A percentile compares a stretch with the other conserved stretches of the same genome.
Evolutionary conservation across 2,888 invertebrate species (phyloP).

Genomic region (Lepidocyrtinus sp.): DNA sequence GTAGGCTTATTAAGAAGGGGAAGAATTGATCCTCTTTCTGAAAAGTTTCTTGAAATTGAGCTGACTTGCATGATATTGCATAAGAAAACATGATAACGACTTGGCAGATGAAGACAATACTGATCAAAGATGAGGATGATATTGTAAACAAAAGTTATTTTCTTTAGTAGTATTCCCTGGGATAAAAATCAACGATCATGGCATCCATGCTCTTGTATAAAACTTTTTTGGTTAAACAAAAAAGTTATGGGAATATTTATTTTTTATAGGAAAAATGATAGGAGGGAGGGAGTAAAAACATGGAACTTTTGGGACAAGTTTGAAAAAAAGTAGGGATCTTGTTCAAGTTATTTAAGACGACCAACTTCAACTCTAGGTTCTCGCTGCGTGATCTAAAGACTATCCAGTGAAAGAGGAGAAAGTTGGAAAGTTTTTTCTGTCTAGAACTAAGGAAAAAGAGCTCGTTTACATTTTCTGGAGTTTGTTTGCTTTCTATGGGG

Average conservation of each 20-base stretch:
- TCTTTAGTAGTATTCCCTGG: not conserved
- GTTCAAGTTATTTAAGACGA: constrained; percentile 37
- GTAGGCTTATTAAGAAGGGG: constrained; percentile 37
- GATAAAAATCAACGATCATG: constrained; percentile 15
- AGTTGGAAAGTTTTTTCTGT: constrained; percentile 40
- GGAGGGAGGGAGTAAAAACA: not conserved
- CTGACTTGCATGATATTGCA: constrained; percentile 8
- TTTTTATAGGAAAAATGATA: constrained; percentile 15
- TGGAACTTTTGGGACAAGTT: constrained; percentile 29
- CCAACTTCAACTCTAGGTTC: constrained; percentile 2
- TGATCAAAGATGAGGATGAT: constrained; percentile 35
- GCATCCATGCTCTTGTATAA: not conserved
- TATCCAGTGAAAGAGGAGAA: constrained; percentile 35
- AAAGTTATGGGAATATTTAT: constrained; percentile 1
- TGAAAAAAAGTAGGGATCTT: constrained; percentile 28
- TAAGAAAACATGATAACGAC: constrained; percentile 15
- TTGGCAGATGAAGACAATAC: not conserved
- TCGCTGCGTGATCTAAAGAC: constrained; percentile 1
- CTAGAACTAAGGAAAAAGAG: not conserved
- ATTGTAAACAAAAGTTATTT: constrained; percentile 46
- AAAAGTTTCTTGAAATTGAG: constrained; percentile 13
- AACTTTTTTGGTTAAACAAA: not conserved
- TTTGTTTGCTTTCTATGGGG: constrained; percentile 4
- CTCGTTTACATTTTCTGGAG: not conserved
- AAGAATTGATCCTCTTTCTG: constrained; percentile 41